Percentiles rank a stretch among this genome's conserved stretches.
Conservation (phyloP, 2,888 invertebrate genomes). For the Harpagoxenus sublaevis region DNA sequence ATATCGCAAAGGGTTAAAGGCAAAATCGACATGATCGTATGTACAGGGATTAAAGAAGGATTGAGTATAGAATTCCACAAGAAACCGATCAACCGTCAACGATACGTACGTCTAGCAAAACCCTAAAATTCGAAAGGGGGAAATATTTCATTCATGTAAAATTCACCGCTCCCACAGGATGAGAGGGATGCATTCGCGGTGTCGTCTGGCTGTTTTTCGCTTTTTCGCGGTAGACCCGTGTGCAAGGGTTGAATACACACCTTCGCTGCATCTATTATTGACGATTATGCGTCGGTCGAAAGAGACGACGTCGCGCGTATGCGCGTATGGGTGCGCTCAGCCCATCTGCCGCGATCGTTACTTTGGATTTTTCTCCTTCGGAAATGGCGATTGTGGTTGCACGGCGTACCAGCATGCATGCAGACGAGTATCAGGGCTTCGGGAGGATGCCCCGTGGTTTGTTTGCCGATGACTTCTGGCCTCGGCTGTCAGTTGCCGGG, state of each 20-base stretch:
- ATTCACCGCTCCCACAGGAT: neutral
- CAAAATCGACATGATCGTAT: neutral
- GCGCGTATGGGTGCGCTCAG: slow-evolving; percentile 58
- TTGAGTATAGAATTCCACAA: neutral
- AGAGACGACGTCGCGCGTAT: slow-evolving; percentile 61
- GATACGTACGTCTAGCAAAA: neutral
- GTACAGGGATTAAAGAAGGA: neutral
- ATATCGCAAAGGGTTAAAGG: neutral
- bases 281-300: slow-evolving; percentile 64
- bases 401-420: slow-evolving; percentile 53
- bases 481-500: slow-evolving; percentile 35
- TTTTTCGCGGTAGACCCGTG: slow-evolving; percentile 36
- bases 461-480: slow-evolving; percentile 57
- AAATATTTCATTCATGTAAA: slow-evolving; percentile 31
- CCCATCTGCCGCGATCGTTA: slow-evolving; percentile 75
- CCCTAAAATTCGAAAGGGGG: neutral
- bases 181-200: slow-evolving; percentile 34
- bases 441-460: slow-evolving; percentile 63
- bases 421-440: slow-evolving; percentile 58
- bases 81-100: neutral
- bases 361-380: slow-evolving; percentile 68
- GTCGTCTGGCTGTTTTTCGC: slow-evolving; percentile 42
- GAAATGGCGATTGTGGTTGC: slow-evolving; percentile 66
- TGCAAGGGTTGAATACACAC: slow-evolving; percentile 66
- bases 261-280: slow-evolving; percentile 62